Conservation (phyloP, 2,797 vertebrate species). For the Coregonus ussuriensis region DNA sequence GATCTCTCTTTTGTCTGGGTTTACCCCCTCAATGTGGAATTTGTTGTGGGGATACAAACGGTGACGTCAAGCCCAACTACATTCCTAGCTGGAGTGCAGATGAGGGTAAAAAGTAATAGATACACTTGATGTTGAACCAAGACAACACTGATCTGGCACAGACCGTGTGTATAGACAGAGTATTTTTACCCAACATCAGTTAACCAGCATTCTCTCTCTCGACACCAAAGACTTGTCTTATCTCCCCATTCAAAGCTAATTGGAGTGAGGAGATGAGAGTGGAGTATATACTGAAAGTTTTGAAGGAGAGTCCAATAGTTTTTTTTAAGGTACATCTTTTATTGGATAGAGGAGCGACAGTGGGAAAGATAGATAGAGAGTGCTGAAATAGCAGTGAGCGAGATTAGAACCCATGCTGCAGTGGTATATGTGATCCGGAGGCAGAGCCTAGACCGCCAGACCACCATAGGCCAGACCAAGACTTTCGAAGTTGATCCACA, state of each 20-base stretch:
- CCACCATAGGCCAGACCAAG: too few species aligned
- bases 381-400: too few species aligned
- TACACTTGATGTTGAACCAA: slow-evolving; percentile 12
- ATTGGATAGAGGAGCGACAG: too few species aligned
- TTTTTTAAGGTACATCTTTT: too few species aligned
- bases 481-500: slow-evolving; percentile 42
- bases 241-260: slow-evolving; percentile 73
- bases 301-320: slow-evolving; percentile 28
- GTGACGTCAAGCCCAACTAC: not conserved
- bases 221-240: slow-evolving; percentile 59
- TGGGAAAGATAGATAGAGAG: too few species aligned
- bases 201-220: slow-evolving; percentile 56
- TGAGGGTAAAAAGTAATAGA: not conserved
- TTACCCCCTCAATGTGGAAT: too few species aligned
- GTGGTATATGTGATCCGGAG: too few species aligned
- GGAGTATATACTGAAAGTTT: slow-evolving; percentile 37
- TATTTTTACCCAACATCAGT: slow-evolving; percentile 66
- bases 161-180: not conserved
- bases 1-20: not conserved
- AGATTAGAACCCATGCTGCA: too few species aligned
- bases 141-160: not conserved
- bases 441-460: too few species aligned
- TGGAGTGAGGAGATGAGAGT: slow-evolving; percentile 63
- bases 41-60: too few species aligned
- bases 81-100: too few species aligned